A percentile compares a stretch with the other conserved stretches of the same genome.
phyloP scores from a whole-genome alignment of 1,140 invertebrate genomes.

The Trachymyrmex cornetzi region DNA sequence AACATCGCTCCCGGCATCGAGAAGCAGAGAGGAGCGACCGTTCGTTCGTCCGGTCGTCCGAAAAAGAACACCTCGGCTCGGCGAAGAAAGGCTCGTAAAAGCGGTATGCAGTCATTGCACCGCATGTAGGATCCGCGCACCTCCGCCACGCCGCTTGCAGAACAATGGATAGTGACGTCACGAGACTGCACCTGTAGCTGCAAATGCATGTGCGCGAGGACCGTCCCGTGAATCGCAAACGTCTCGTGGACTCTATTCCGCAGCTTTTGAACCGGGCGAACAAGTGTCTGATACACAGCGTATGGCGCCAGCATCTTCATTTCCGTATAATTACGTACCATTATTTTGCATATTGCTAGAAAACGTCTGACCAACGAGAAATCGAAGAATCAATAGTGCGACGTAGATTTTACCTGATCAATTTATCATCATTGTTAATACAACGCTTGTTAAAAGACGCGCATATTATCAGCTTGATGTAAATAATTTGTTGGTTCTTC shows the following conservation, averaged over 20 bases:
- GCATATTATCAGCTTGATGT: neutral
- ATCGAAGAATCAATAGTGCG: neutral
- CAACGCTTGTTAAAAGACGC: neutral
- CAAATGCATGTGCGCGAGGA: conserved; percentile 26
- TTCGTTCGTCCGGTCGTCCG: conserved; percentile 33
- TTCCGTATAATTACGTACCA: conserved; percentile 18
- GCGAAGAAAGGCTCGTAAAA: conserved; percentile 75
- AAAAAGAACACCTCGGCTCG: conserved; percentile 57
- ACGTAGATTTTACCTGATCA: neutral
- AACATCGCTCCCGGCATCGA: neutral
- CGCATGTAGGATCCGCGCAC: conserved; percentile 34
- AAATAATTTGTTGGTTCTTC: neutral
- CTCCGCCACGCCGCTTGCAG: conserved; percentile 30
- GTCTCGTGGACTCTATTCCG: conserved; percentile 24
- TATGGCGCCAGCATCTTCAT: neutral
- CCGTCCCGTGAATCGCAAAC: conserved; percentile 20
- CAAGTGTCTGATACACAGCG: conserved; percentile 35
- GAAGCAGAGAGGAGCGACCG: conserved; percentile 30
- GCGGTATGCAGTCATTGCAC: conserved; percentile 56
- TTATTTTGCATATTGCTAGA: conserved; percentile 36
- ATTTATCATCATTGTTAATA: conserved; percentile 18
- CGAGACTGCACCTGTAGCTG: conserved; percentile 66
- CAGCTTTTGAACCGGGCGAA: neutral
- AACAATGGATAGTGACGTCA: conserved; percentile 71
- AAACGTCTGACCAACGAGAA: neutral